Evolutionary conservation across 2,797 vertebrate genomes (phyloP).

Genomic region (Thamnophis elegans): DNA sequence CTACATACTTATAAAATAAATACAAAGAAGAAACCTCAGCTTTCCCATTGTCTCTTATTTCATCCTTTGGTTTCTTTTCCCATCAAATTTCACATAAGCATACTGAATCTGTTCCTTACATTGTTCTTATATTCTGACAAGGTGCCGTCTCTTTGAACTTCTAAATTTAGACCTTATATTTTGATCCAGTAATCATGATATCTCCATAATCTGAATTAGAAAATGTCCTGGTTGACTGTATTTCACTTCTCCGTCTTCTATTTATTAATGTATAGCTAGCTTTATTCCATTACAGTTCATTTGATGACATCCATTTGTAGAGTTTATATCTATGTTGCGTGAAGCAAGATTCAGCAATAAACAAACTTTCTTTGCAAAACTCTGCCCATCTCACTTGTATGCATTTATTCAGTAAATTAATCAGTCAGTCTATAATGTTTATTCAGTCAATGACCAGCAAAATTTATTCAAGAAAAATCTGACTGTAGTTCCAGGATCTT

Average conservation of each 20-base stretch:
- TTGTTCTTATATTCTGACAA: neutral
- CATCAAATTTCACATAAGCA: neutral
- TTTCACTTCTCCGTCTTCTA: neutral
- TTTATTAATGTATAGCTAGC: neutral
- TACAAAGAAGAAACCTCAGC: neutral
- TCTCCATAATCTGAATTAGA: neutral
- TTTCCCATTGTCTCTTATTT: neutral
- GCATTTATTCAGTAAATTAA: neutral
- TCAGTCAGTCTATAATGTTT: neutral
- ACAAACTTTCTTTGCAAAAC: neutral
- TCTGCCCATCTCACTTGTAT: neutral
- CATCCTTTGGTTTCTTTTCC: neutral
- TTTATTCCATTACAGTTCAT: neutral
- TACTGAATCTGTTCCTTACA: neutral
- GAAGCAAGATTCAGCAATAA: neutral
- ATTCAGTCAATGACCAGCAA: neutral
- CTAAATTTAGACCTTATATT: neutral
- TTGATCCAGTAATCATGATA: neutral
- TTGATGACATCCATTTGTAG: neutral
- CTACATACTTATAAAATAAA: neutral
- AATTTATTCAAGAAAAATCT: neutral
- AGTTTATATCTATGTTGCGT: neutral
- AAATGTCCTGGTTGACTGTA: neutral
- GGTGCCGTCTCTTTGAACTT: neutral
- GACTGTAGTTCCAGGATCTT: neutral